Evolutionary conservation across 1,140 invertebrate genomes (phyloP).

Genomic region (silkworm (Bombyx mori)): DNA sequence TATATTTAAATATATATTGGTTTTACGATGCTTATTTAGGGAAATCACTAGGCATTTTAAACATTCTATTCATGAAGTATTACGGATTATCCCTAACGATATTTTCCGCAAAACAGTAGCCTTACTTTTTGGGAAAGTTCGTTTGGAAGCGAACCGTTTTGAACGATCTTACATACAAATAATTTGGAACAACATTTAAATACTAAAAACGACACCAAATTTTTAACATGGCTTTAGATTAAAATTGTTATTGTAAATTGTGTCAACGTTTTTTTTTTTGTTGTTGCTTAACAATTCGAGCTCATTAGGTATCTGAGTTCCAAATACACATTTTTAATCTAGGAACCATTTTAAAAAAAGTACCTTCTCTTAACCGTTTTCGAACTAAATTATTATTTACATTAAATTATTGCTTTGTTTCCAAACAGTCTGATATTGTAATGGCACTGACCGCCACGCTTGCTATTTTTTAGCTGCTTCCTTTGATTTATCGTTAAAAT

Average conservation of each 20-base stretch:
- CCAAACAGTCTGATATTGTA: no score
- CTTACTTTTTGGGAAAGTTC: conserved; percentile 18
- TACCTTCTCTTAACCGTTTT: no score
- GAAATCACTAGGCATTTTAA: conserved; percentile 60
- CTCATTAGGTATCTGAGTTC: no score
- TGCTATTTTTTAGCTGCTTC: no score
- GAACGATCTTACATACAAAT: conserved; percentile 48
- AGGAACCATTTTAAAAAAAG: no score
- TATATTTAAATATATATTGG: conserved; percentile 47
- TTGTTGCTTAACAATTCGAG: no score
- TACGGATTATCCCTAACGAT: conserved; percentile 30
- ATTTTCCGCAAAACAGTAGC: conserved; percentile 31
- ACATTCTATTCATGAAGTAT: conserved; percentile 27
- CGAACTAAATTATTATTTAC: no score
- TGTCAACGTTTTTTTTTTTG: no score
- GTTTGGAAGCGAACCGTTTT: neutral
- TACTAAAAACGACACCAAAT: conserved; percentile 59
- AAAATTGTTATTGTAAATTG: neutral
- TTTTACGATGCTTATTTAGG: conserved; percentile 64
- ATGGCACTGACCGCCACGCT: no score
- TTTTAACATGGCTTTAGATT: conserved; percentile 19
- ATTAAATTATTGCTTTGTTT: no score
- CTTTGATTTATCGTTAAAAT: no score
- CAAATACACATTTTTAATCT: no score
- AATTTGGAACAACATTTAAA: conserved; percentile 67